Conservation (phyloP, 2,113 vertebrate species). For the Malurus alboscapulatus region DNA sequence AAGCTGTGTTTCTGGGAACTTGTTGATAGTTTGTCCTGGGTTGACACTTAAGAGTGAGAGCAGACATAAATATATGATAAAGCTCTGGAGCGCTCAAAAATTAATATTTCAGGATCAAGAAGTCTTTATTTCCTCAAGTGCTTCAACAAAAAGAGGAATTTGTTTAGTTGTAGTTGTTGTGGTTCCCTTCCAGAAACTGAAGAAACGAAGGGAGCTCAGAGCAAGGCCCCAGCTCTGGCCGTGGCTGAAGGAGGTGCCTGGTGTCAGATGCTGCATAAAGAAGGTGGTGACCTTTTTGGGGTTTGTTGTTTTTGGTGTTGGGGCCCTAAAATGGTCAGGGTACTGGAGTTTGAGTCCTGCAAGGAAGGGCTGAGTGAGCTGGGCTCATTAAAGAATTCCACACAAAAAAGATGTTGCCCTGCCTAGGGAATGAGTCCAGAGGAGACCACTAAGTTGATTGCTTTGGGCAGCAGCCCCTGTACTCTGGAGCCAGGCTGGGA, state of each 20-base stretch:
- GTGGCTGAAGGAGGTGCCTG: not conserved
- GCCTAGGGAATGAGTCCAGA: not conserved
- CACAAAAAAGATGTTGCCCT: not conserved
- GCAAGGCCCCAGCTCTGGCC: not conserved
- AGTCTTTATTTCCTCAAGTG: not conserved
- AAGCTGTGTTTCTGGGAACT: not conserved
- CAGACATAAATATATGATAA: not conserved
- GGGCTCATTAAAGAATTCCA: not conserved
- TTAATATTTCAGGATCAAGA: not conserved
- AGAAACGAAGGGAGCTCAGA: not conserved
- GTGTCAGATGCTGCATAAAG: not conserved
- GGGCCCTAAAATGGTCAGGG: not conserved
- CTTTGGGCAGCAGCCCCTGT: not conserved
- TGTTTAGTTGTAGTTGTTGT: not conserved
- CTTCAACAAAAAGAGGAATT: not conserved
- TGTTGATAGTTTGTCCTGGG: not conserved
- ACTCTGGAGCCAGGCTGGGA: not conserved
- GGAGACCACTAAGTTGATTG: not conserved
- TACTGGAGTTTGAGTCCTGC: not conserved
- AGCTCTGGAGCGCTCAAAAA: not conserved
- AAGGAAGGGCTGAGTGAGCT: not conserved
- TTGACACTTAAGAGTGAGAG: not conserved
- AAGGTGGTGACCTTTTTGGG: not conserved
- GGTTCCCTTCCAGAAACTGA: not conserved
- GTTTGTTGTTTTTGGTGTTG: not conserved